These are phyloP conservation scores for Morus bassanus DNA, from an alignment of 2,797 vertebrate genomes.

Conservation along the genomic window DNA sequence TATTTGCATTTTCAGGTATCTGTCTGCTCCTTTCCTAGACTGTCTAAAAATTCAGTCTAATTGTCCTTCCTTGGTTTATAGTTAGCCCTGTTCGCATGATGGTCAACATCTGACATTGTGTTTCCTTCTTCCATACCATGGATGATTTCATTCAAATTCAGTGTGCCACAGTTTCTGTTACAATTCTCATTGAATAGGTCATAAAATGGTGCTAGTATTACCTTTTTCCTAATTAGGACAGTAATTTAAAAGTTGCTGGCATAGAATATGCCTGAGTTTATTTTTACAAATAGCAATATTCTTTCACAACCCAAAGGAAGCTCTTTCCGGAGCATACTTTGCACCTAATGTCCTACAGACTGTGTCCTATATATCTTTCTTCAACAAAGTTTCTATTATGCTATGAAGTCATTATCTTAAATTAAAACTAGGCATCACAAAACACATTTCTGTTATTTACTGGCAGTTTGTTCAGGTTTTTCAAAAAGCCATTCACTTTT, in stretches of 20 bases:
- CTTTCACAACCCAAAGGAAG: not conserved
- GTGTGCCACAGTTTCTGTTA: not conserved
- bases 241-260: not conserved
- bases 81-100: not conserved
- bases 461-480: not conserved
- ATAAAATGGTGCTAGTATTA: not conserved
- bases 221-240: not conserved
- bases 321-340: not conserved
- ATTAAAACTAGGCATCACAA: not conserved
- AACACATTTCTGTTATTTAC: not conserved
- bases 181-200: not conserved
- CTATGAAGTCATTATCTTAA: not conserved
- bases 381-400: not conserved
- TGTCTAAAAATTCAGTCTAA: not conserved
- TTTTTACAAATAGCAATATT: not conserved
- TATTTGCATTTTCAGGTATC: not conserved
- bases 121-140: not conserved
- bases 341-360: not conserved
- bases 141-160: not conserved
- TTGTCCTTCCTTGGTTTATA: not conserved
- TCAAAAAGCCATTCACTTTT: not conserved
- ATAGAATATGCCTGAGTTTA: not conserved
- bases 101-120: not conserved
- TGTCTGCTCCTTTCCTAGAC: not conserved
- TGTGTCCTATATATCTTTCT: not conserved